Evolutionary conservation across 1,140 invertebrate genomes (phyloP), one percentile per base, ranked within the genome.

Genomic region (Sitodiplosis mosellana): DNA sequence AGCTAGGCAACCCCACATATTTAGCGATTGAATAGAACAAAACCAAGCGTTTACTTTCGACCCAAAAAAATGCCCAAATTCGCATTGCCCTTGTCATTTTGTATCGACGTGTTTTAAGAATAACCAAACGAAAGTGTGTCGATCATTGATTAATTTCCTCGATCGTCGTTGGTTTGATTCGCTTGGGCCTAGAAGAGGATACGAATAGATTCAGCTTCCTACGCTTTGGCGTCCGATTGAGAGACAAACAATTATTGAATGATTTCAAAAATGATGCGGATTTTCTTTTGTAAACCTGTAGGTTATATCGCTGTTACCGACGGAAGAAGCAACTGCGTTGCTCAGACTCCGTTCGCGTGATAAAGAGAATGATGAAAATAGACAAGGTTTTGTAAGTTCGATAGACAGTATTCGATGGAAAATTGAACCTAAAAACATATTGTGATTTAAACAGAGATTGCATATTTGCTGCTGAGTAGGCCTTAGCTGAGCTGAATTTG

Each of bases 141-240:
- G 27, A 3, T 5, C 21, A 15, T 45, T 27, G 36, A 41, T 47
- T 36, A 20, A 22, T 47, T 42, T 46, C 27, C 45, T 52, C 49
- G 45, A 45, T 52, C 36, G 15, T 21, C 36, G n/a, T 17, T 22
- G 12, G 15, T 50, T 37, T 47, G 36, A 47, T 19, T 33, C 21
- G 36, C 33, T 48, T 17, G 18, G 21, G 36, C 47, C 45, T n/a
- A n/a, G n/a, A n/a, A 47, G 37, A 45, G 33, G 7, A n/a, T n/a
- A n/a, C n/a, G n/a, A 10, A 21, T 33, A 47, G 19, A 21, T n/a
- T n/a, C n/a, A 15, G 37, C 21, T 6, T 19, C 48, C 11, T 10
- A 10, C 27, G 27, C 27, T 27, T 27, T 27, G 27, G 27, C 27
- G 10, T 27, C n/a, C 27, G 27, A 27, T 27, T 27, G 27, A 27